Percentiles rank a stretch among this genome's conserved stretches.
These are phyloP conservation scores for Blomia tropicalis DNA, from an alignment of 2,888 invertebrate species.

Conservation along the genomic window DNA sequence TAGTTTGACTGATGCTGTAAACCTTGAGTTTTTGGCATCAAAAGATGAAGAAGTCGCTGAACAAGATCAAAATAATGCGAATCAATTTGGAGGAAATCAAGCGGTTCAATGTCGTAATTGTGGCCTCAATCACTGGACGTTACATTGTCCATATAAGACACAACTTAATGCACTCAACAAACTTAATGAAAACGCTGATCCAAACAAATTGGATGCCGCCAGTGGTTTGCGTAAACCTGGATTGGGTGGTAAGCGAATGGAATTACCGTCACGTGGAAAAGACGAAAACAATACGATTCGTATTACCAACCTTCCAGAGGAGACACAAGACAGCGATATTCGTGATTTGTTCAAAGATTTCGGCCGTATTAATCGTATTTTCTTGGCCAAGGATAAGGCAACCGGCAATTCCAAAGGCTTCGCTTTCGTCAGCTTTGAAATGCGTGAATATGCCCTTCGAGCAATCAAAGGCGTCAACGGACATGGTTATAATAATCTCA, in stretches of 20 bases:
- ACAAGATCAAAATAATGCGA: slow-evolving; percentile 63
- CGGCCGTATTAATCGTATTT: slow-evolving; percentile 80
- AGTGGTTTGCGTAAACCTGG: slow-evolving; percentile 33
- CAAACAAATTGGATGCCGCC: slow-evolving; percentile 18
- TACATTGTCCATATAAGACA: slow-evolving; percentile 93
- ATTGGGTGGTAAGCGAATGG: slow-evolving; percentile 50
- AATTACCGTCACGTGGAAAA: slow-evolving; percentile 42
- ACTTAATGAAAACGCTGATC: slow-evolving; percentile 24
- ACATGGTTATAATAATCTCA: slow-evolving; percentile 91
- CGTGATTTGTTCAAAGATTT: slow-evolving; percentile 87
- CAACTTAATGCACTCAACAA: slow-evolving; percentile 34
- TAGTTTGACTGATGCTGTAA: slow-evolving; percentile 84
- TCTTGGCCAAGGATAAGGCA: slow-evolving; percentile 71
- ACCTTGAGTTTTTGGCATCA: slow-evolving; percentile 48
- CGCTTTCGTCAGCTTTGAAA: slow-evolving; percentile 92
- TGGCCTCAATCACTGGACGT: slow-evolving; percentile 93
- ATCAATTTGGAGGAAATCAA: slow-evolving; percentile 44
- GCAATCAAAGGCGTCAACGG: slow-evolving; percentile 79
- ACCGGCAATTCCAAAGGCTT: slow-evolving; percentile 55
- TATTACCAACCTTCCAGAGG: slow-evolving; percentile 91
- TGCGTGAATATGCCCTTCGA: slow-evolving; percentile 70
- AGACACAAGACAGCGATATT: slow-evolving; percentile 75
- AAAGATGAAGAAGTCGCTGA: slow-evolving; percentile 55
- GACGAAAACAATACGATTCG: slow-evolving; percentile 73
- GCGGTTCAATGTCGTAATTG: slow-evolving; percentile 74